Base-by-base conservation (phyloP, 2,797 vertebrate species). In the Cirrhinus molitorella region DNA sequence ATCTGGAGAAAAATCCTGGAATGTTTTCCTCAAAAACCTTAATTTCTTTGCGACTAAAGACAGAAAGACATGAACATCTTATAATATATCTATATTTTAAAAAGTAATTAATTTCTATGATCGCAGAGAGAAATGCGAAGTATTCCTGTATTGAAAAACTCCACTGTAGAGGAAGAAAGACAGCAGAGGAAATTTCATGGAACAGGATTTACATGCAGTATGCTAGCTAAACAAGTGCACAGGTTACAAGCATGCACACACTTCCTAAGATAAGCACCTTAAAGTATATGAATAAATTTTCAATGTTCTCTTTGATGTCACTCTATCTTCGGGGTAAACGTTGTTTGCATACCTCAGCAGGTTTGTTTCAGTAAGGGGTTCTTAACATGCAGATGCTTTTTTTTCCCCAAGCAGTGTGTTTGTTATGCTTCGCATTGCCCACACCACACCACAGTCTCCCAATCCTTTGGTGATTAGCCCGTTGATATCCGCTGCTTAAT, bases 281-380 rank as follows among this genome's bases (percentile, higher is more conserved):
- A 75, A 86, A 79, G 68, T 49, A 51, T 51, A 37, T 45, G 19
- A 73, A 73, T 53, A 59, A 0, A 80, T 83, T 79, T 82, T 74
- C 11, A 7, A 14, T 53, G 47, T 80, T 76, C 45, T 28, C 85
- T 86, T 83, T 83, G 71, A 86, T 80, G 81, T 83, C 71, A 37
- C 71, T 71, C 21, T 67, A 31, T 79, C 76, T 86, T 71, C 63
- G 57, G 66, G n/a, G 53, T 34, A 43, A 83, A 70, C 5, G 21
- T 31, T 75, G 65, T 83, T 75, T 85, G 47, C 59, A 75, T 59
- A 47, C 59, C 70, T 80, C 63, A 80, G 77, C 77, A 78, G 51
- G 43, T 11, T 47, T 70, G 65, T 83, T 74, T 61, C 76, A 55
- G 43, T 68, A 55, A 34, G 3, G n/a, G 19, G 51, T 40, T 37